Base-by-base conservation (phyloP, 1,140 invertebrate genomes). In the Pogonomyrmex barbatus region DNA sequence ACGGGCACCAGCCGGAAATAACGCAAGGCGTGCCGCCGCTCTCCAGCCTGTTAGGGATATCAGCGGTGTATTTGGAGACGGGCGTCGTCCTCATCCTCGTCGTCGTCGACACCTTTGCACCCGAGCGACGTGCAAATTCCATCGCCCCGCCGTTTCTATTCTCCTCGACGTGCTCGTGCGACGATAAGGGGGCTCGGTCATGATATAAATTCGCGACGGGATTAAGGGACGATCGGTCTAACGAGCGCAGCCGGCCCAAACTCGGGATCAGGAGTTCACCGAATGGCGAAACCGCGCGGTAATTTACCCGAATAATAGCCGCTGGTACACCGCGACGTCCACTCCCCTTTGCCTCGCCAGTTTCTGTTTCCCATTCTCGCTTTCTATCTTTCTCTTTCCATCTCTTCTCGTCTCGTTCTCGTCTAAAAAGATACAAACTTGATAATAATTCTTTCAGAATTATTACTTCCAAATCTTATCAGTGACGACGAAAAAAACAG, bases 141-240 rank as follows among this genome's bases (percentile, higher is more conserved):
- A 83, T 88, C 77, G 67, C 67, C 76, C 87, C 86, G 82, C 82
- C 88, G 84, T 91, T 87, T 81, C 65, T 65, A 85, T 83, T 65
- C 87, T 86, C 75, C 68, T 85, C 84, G 86, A 90, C 87, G 88
- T 88, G 89, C 75, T 82, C 76, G 42, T 84, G 68, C 76, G 85
- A 60, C 89, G 91, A 93, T 93, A 93, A 93, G 91, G 92, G 24
- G 91, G 84, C 86, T 90, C 84, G 81, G 85, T 92, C 89, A 86
- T 89, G 91, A 89, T 88, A 93, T 93, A 92, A 93, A 93, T 93
- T 93, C 88, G 91, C 90, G 90, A 91, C 75, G 88, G 92, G 90
- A 89, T 93, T 92, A 90, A 92, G 89, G 91, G 86, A 86, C 91
- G 91, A 92, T 92, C 90, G 91, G 91, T 92, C 90, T 93, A 93